Evolutionary conservation across 2,888 invertebrate species (phyloP), one percentile per base, ranked within the genome.

Genomic region (Oligia strigilis): DNA sequence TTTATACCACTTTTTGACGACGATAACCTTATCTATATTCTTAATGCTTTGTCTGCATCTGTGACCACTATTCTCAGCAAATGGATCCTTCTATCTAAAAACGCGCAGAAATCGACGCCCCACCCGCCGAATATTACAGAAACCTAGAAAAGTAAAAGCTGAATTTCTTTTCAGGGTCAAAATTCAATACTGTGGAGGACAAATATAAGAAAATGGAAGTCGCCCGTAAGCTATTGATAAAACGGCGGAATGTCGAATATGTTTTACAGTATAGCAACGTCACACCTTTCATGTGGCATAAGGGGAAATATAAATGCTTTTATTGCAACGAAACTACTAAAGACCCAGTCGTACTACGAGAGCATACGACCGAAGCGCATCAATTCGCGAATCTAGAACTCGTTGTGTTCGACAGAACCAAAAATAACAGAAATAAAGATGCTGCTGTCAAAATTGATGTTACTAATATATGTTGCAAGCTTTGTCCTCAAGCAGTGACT

Each of bases 401-500:
- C 0, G 92, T 95, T 0, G 94, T 97, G 0, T 93, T 93, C 74
- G 97, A 96, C 80, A 91, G 96, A 75, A 96, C 96, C 0, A 97
- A 95, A 88, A 95, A 95, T 77, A 96, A 96, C 73, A 92, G 97
- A 40, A 96, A 96, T 66, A 95, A 94, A 84, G 97, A 97, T 19
- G 97, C 96, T 0, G 97, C 97, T 0, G 94, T 97, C 43, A 97
- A 97, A 92, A 96, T 97, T 64, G 97, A 97, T 73, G 95, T 97
- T 0, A 94, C 95, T 0, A 92, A 93, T 19, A 92, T 97, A 13
- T 87, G 92, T 13, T 97, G 97, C 81, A 96, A 94, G 78, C 93
- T 96, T 0, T 97, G 97, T 77, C 82, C 92, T 0, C 90, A 95
- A 83, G 62, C 88, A 0, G 90, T 96, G 0, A 88, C 89, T 6